Percentiles rank a stretch among this genome's conserved stretches.
Evolutionary conservation across 2,888 invertebrate species (phyloP).

Genomic region (Drosophila cracens): DNA sequence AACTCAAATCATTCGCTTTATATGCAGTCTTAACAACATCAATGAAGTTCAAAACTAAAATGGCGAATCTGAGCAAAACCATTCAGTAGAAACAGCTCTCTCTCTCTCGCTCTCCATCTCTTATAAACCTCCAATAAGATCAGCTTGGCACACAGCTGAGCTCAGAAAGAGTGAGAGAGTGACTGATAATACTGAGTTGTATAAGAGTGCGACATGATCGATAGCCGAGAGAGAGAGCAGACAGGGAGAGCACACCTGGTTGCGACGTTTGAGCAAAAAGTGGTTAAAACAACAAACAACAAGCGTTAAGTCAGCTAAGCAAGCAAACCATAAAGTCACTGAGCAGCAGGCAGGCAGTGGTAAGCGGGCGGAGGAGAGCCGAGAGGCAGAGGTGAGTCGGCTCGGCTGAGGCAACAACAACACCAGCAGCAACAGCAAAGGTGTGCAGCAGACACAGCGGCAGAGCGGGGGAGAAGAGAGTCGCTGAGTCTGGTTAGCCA

Average conservation of each 20-base stretch:
- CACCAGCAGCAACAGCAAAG: slow-evolving; percentile 7
- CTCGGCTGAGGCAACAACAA: slow-evolving; percentile 32
- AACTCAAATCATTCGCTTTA: slow-evolving; percentile 24
- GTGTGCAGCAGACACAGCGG: slow-evolving; percentile 29
- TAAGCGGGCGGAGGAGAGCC: neutral
- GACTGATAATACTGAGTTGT: slow-evolving; percentile 20
- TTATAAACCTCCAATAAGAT: slow-evolving; percentile 72
- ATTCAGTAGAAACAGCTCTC: slow-evolving; percentile 12
- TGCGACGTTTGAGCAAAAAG: slow-evolving; percentile 28
- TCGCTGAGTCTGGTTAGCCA: slow-evolving; percentile 57
- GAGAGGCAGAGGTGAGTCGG: slow-evolving; percentile 33
- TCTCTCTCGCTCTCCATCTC: slow-evolving; percentile 40
- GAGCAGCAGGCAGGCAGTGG: slow-evolving; percentile 27
- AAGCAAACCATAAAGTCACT: slow-evolving; percentile 63
- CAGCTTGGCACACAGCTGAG: slow-evolving; percentile 58
- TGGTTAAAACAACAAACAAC: slow-evolving; percentile 52
- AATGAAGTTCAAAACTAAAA: slow-evolving; percentile 63
- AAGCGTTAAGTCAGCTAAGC: slow-evolving; percentile 55
- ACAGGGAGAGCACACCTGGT: slow-evolving; percentile 51
- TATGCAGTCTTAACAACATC: slow-evolving; percentile 28
- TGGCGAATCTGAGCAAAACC: slow-evolving; percentile 68
- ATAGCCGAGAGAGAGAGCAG: slow-evolving; percentile 15
- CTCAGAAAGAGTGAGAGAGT: slow-evolving; percentile 5
- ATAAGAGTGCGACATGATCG: slow-evolving; percentile 50
- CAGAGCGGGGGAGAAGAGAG: slow-evolving; percentile 37